Base-by-base conservation (phyloP, 53 echinoderm and acorn worm species). In the Pentamera pediparva region DNA sequence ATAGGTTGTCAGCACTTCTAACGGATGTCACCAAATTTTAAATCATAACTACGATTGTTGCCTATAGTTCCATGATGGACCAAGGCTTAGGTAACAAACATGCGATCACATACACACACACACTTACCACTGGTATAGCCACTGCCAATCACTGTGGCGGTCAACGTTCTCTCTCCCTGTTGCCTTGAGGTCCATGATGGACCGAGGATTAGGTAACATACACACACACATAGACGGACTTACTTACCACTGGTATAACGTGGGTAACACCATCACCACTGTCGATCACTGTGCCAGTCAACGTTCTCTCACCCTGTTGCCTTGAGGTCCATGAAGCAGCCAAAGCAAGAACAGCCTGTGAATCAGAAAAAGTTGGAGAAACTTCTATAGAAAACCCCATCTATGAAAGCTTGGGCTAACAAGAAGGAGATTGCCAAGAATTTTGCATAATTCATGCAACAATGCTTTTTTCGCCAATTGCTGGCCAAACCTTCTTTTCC, bases 201-300 rank as follows among this genome's bases (percentile, higher is more conserved):
- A n/a, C n/a, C n/a, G n/a, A n/a, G n/a, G n/a, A n/a, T n/a, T n/a
- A n/a, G n/a, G n/a, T n/a, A n/a, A n/a, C n/a, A n/a, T n/a, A n/a
- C n/a, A n/a, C n/a, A n/a, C 25, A 28, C 22, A n/a, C 9, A 22
- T 59, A 17, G 2, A 6, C 30, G 32, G 32, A 59, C 6, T 20
- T 37, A 83, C 88, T 32, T 81, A 98, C 98, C 86, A 98, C 98
- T 61, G 98, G 98, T 67, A 98, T 92, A 24, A 98, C 98, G 53
- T 98, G 98, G 40, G 98, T 98, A 13, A 98, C 98, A 55, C 98
- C 98, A 79, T 98, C 98, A 12, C 98, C 98, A 53, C 98, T 98
- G 76, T 98, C 98, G 5, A 98, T 89, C 34, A 98, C 98, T 1
- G 89, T 89, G 35, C 98, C 91, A 5, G 98, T 98, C 86, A 98